A percentile compares a stretch with the other conserved stretches of the same genome.
Conservation (phyloP, 2,113 vertebrate species). For the Poicephalus meyeri region DNA sequence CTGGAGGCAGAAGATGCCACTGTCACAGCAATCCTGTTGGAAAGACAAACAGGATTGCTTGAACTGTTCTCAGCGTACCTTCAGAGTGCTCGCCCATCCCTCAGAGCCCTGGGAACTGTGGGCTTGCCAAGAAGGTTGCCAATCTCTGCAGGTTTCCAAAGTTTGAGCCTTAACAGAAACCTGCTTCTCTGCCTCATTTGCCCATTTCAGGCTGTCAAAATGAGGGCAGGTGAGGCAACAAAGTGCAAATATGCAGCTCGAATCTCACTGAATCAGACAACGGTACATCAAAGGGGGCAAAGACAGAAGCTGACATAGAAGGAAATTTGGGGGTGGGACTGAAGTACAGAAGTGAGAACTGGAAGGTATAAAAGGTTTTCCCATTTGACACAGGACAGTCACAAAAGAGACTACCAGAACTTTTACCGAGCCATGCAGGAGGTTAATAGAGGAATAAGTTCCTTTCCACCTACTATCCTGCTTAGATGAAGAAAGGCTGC, state of each 20-base stretch:
- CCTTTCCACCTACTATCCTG: neutral
- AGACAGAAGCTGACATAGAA: neutral
- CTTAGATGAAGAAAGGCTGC: neutral
- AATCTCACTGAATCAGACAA: neutral
- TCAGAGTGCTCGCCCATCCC: neutral
- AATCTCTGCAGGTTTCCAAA: neutral
- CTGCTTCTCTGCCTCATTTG: neutral
- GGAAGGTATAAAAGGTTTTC: neutral
- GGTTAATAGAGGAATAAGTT: neutral
- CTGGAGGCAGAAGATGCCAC: neutral
- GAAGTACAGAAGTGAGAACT: neutral
- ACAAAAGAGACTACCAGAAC: neutral
- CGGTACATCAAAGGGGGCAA: neutral
- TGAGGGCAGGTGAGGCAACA: slow-evolving; percentile 19
- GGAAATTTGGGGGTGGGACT: neutral
- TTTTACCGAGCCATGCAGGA: neutral
- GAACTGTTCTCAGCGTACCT: neutral
- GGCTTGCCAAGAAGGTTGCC: neutral
- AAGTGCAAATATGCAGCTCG: neutral
- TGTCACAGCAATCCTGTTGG: neutral
- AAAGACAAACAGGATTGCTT: neutral
- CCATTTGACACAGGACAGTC: neutral
- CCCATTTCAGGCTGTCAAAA: neutral
- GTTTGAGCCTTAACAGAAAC: neutral
- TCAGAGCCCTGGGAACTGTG: neutral